Percentiles rank a stretch among this genome's conserved stretches.
Evolutionary conservation across 2,888 invertebrate genomes (phyloP).

Genomic region (Choreutis nemorana): DNA sequence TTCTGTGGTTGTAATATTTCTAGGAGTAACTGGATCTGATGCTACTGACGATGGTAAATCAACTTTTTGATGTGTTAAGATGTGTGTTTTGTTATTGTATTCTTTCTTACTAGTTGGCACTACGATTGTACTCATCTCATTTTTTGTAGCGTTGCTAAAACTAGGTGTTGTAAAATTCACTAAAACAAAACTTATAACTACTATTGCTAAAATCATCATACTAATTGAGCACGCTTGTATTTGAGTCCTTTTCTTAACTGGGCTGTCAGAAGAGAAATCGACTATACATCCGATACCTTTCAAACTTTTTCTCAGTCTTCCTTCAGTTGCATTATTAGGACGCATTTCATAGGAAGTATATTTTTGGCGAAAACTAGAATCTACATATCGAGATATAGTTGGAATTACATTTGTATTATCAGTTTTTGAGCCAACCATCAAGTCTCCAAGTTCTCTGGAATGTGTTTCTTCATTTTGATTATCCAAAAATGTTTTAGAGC

Average conservation of each 20-base stretch:
- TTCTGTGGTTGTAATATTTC: conserved; percentile 23
- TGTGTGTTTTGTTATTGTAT: conserved; percentile 32
- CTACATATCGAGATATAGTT: conserved; percentile 50
- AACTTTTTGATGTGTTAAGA: no score
- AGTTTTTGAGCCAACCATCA: conserved; percentile 16
- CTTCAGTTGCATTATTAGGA: conserved; percentile 26
- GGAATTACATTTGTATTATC: conserved; percentile 31
- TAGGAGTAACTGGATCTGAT: conserved; percentile 14
- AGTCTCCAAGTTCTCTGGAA: conserved; percentile 3
- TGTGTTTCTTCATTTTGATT: neutral
- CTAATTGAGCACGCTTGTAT: conserved; percentile 63
- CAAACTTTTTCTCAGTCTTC: conserved; percentile 51
- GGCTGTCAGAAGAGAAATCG: conserved; percentile 49
- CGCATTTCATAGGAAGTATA: conserved; percentile 41
- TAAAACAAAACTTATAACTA: conserved; percentile 58
- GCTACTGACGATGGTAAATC: conserved; percentile 18
- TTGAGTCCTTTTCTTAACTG: conserved; percentile 53
- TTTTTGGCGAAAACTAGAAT: conserved; percentile 44
- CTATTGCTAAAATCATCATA: conserved; percentile 59
- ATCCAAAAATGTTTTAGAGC: conserved; percentile 5
- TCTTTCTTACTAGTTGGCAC: conserved; percentile 50
- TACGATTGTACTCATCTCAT: conserved; percentile 45
- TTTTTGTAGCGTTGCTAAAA: conserved; percentile 36
- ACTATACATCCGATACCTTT: conserved; percentile 56
- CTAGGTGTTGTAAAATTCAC: conserved; percentile 55